These are phyloP conservation scores for Dicerorhinus sumatrensis DNA, from an alignment of 2,113 vertebrate species.

Conservation along the genomic window DNA sequence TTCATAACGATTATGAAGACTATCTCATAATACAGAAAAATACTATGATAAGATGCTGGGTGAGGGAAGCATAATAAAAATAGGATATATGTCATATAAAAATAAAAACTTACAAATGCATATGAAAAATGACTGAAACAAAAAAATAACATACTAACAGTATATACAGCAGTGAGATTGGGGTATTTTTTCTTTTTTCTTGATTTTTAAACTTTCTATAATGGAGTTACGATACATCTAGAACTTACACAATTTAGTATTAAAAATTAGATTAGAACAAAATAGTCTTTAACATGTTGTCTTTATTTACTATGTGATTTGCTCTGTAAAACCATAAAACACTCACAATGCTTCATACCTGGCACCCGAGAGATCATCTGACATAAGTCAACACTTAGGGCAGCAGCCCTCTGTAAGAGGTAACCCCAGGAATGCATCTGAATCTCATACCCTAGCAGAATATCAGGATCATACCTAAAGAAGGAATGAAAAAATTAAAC, in stretches of 20 bases:
- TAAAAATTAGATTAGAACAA: neutral
- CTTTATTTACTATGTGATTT: slow-evolving; percentile 50
- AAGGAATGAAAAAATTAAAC: slow-evolving; percentile 62
- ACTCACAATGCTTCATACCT: slow-evolving; percentile 87
- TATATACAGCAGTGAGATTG: neutral
- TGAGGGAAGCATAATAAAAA: slow-evolving; percentile 35
- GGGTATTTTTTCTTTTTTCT: neutral
- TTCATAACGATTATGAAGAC: slow-evolving; percentile 8
- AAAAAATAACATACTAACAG: neutral
- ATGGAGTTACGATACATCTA: neutral
- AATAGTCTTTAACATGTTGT: slow-evolving; percentile 6
- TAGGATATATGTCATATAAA: neutral
- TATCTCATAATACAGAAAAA: neutral
- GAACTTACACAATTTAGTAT: slow-evolving; percentile 3
- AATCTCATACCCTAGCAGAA: slow-evolving; percentile 97
- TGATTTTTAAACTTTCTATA: neutral
- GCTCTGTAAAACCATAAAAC: slow-evolving; percentile 52
- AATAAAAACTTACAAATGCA: neutral
- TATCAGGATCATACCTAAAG: slow-evolving; percentile 97
- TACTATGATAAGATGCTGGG: neutral
- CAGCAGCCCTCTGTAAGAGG: slow-evolving; percentile 95
- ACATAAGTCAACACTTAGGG: slow-evolving; percentile 92
- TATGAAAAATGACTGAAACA: slow-evolving; percentile 10
- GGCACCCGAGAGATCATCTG: slow-evolving; percentile 97
- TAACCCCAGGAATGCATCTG: slow-evolving; percentile 99